Evolutionary conservation across 2,888 invertebrate species (phyloP).

Genomic region (Acrobeloides nanus): DNA sequence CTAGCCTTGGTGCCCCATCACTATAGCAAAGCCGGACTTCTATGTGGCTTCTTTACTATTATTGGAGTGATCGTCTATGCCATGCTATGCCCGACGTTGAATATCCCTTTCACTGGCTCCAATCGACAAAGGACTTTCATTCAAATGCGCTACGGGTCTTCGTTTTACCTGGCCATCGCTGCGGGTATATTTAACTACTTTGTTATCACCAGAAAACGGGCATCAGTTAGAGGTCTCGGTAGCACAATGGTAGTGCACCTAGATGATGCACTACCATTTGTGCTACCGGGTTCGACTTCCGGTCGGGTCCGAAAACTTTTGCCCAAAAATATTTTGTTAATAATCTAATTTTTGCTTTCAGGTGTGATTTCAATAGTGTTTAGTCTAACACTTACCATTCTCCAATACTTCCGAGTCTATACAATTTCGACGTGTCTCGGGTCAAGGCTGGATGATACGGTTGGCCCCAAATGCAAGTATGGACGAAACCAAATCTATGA

Average conservation of each 20-base stretch:
- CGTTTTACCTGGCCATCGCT: conserved; percentile 43
- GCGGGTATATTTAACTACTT: conserved; percentile 26
- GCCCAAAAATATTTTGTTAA: too few species aligned
- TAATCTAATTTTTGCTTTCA: too few species aligned
- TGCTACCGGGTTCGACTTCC: too few species aligned
- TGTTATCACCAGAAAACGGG: too few species aligned
- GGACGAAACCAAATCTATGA: too few species aligned
- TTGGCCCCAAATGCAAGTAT: conserved; percentile 31
- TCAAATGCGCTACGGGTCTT: conserved; percentile 37
- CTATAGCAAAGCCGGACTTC: conserved; percentile 27
- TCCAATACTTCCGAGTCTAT: conserved; percentile 44
- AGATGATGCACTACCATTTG: too few species aligned
- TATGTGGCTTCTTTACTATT: conserved; percentile 36
- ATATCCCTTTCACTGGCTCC: conserved; percentile 39
- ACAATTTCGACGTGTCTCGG: conserved; percentile 45
- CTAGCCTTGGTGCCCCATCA: conserved; percentile 44
- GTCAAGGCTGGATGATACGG: conserved; percentile 39
- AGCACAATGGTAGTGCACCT: too few species aligned
- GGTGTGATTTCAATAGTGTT: conserved; percentile 40
- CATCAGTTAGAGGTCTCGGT: too few species aligned
- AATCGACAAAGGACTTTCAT: conserved; percentile 31
- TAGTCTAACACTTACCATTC: conserved; percentile 29
- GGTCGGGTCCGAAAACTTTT: too few species aligned
- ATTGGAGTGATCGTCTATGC: conserved; percentile 36
- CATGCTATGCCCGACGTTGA: conserved; percentile 33